Evolutionary conservation across 1,140 invertebrate species (phyloP).

Genomic region (Drosophila takahashii): DNA sequence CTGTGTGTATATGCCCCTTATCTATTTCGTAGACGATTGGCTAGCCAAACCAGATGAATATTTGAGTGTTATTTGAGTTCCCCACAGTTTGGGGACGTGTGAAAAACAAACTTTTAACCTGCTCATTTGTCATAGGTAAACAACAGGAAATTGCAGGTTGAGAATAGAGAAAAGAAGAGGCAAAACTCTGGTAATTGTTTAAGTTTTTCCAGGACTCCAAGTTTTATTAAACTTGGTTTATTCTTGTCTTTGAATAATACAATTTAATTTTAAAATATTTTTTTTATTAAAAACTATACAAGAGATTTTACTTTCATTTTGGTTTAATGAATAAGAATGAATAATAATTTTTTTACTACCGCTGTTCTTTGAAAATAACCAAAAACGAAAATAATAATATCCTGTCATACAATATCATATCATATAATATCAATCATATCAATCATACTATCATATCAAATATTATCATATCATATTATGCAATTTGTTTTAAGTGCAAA

Average conservation of each 20-base stretch:
- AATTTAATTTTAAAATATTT: not conserved
- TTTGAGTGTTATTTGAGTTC: slow-evolving; percentile 28
- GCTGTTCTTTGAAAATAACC: no score
- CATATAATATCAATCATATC: no score
- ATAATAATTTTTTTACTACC: no score
- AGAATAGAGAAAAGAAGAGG: not conserved
- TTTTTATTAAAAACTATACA: no score
- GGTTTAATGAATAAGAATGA: no score
- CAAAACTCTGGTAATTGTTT: not conserved
- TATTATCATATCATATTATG: no score
- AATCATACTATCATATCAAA: no score
- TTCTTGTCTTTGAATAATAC: no score
- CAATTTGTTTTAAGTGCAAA: no score
- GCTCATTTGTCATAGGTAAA: slow-evolving; percentile 16
- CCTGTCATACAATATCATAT: no score
- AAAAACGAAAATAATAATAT: no score
- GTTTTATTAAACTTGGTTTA: not conserved
- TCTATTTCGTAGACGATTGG: slow-evolving; percentile 9
- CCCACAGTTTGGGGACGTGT: not conserved
- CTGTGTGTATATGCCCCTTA: not conserved
- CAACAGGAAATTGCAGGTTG: not conserved
- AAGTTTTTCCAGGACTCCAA: not conserved
- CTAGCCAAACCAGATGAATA: slow-evolving; percentile 18
- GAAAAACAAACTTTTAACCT: slow-evolving; percentile 16
- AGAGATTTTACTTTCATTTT: no score